Conservation (phyloP, 2,113 vertebrate genomes). For the Sinocyclocheilus maitianheensis region DNA sequence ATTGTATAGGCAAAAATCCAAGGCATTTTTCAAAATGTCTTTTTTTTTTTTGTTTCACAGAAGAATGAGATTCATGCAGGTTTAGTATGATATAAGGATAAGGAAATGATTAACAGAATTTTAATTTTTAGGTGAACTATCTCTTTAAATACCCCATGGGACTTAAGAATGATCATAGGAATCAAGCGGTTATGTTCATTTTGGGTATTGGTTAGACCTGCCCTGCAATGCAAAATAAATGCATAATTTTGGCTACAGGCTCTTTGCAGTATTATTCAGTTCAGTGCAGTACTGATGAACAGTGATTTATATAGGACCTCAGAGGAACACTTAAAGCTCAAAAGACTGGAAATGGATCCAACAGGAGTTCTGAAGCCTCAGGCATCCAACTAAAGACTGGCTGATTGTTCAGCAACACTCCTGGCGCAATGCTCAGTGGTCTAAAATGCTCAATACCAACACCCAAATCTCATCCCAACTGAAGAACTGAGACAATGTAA, state of each 20-base stretch:
- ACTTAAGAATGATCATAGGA: no score
- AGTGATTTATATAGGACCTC: conserved; percentile 21
- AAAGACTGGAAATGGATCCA: not conserved
- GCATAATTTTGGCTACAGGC: not conserved
- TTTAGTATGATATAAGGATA: not conserved
- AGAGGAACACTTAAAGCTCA: conserved; percentile 7
- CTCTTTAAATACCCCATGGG: no score
- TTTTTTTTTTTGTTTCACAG: not conserved
- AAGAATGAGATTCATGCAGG: not conserved
- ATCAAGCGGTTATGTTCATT: not conserved
- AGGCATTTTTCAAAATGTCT: not conserved
- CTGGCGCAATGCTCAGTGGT: conserved; percentile 1
- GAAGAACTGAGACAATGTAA: conserved; percentile 5
- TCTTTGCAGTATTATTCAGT: not conserved
- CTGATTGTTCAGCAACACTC: not conserved
- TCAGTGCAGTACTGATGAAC: not conserved
- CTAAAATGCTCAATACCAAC: conserved; percentile 6
- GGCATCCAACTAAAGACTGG: not conserved
- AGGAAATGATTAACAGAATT: not conserved
- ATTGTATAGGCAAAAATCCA: not conserved
- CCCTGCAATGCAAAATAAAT: not conserved
- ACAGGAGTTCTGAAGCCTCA: conserved; percentile 9
- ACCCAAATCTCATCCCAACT: not conserved
- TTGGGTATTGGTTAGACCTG: not conserved
- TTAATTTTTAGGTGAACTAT: no score